These are phyloP conservation scores for Macrophya annulata DNA, from an alignment of 2,888 invertebrate species.

Conservation along the genomic window DNA sequence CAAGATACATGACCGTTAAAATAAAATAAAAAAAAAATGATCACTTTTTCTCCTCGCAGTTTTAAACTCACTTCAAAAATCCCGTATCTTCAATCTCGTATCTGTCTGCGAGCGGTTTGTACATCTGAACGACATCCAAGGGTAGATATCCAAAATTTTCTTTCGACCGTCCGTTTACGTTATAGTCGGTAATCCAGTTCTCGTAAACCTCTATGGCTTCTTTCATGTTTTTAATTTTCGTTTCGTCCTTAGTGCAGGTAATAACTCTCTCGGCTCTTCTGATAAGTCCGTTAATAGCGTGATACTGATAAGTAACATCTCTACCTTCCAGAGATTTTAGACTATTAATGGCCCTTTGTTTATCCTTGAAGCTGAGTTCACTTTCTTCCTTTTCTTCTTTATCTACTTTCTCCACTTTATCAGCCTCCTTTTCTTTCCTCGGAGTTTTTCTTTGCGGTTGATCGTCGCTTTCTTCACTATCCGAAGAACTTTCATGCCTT, in stretches of 20 bases:
- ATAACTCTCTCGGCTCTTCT: conserved; percentile 88
- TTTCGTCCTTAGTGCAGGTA: conserved; percentile 88
- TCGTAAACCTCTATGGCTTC: conserved; percentile 88
- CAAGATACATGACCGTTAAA: not conserved
- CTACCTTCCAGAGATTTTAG: conserved; percentile 86
- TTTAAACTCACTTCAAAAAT: conserved; percentile 65
- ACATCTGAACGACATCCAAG: conserved; percentile 82
- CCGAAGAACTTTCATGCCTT: conserved; percentile 60
- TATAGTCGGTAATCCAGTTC: conserved; percentile 88
- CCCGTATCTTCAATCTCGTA: conserved; percentile 80
- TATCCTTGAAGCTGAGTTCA: conserved; percentile 90
- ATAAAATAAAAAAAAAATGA: not conserved
- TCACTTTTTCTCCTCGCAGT: not conserved
- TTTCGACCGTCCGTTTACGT: conserved; percentile 84
- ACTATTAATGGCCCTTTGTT: conserved; percentile 87
- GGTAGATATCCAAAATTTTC: conserved; percentile 88
- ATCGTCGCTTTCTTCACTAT: conserved; percentile 60
- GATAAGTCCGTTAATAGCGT: conserved; percentile 87
- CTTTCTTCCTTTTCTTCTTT: conserved; percentile 78
- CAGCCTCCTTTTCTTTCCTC: conserved; percentile 70
- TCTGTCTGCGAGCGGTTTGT: conserved; percentile 81
- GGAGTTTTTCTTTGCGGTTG: conserved; percentile 67
- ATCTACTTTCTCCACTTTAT: conserved; percentile 79
- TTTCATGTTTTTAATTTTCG: conserved; percentile 88
- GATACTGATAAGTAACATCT: conserved; percentile 89